These are phyloP conservation scores for Lochmaea crataegi DNA, from an alignment of 2,888 invertebrate genomes.

Conservation along the genomic window DNA sequence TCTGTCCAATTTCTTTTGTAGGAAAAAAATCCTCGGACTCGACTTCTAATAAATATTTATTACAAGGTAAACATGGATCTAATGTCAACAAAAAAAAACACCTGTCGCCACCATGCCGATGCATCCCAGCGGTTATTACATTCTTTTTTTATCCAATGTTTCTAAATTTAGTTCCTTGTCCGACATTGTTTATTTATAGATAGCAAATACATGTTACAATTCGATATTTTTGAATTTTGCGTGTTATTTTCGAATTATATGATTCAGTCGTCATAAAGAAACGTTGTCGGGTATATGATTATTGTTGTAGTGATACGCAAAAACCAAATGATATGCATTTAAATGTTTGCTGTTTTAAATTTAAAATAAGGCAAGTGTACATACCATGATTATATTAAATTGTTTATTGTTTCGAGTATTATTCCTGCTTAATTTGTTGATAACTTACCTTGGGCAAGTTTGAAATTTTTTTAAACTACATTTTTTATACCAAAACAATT, in stretches of 20 bases:
- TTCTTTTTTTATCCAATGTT: conserved; percentile 3
- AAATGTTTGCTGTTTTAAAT: conserved; percentile 55
- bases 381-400: background rate
- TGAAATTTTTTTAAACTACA: too few species aligned
- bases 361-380: conserved; percentile 57
- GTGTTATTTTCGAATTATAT: conserved; percentile 49
- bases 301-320: conserved; percentile 1
- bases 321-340: conserved; percentile 42
- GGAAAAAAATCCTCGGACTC: background rate
- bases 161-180: conserved; percentile 20
- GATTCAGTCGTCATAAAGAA: conserved; percentile 49
- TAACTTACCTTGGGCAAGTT: too few species aligned
- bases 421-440: background rate
- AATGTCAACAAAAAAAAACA: conserved; percentile 4
- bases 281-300: conserved; percentile 34
- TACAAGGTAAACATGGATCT: conserved; percentile 18
- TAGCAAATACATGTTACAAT: conserved; percentile 41
- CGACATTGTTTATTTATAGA: conserved; percentile 40
- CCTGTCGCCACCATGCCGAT: conserved; percentile 16
- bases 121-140: background rate
- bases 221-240: conserved; percentile 48
- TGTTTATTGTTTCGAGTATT: background rate
- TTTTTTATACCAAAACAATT: too few species aligned
- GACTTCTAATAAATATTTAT: conserved; percentile 8
- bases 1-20: background rate